Percentiles rank a stretch among this genome's conserved stretches.
These are phyloP conservation scores for Copsychus sechellarum DNA, from an alignment of 2,113 vertebrate genomes.

Conservation along the genomic window DNA sequence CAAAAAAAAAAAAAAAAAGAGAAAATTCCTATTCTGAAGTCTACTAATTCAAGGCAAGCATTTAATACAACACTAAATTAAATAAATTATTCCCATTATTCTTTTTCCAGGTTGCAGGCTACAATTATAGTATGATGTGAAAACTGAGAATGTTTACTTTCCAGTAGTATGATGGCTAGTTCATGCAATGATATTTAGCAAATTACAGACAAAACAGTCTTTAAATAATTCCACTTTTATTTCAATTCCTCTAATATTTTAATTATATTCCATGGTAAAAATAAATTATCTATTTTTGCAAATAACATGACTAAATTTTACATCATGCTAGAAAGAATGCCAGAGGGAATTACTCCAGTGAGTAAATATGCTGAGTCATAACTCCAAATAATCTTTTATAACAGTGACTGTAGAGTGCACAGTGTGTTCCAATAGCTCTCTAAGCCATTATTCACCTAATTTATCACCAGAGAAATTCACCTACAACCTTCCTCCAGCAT, in stretches of 20 bases:
- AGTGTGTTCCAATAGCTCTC: neutral
- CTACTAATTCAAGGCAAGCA: neutral
- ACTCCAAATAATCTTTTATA: neutral
- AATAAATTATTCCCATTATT: neutral
- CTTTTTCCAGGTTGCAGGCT: neutral
- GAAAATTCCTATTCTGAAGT: neutral
- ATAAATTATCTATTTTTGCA: neutral
- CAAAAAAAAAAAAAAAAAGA: neutral
- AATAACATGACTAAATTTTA: slow-evolving; percentile 9
- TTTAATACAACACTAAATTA: neutral
- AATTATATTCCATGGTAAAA: neutral
- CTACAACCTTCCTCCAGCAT: neutral
- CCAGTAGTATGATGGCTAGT: neutral
- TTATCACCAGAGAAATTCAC: neutral
- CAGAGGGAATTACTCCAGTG: neutral
- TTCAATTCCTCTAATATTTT: neutral
- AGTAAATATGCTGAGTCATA: neutral
- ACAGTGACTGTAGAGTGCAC: neutral
- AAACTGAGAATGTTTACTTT: slow-evolving; percentile 2
- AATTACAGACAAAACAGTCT: neutral
- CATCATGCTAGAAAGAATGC: neutral
- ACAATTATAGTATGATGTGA: neutral
- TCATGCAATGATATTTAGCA: neutral
- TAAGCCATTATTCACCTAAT: neutral
- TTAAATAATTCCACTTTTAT: neutral